Base-by-base conservation (phyloP, 2,888 invertebrate species). In the Lasius platythorax region DNA sequence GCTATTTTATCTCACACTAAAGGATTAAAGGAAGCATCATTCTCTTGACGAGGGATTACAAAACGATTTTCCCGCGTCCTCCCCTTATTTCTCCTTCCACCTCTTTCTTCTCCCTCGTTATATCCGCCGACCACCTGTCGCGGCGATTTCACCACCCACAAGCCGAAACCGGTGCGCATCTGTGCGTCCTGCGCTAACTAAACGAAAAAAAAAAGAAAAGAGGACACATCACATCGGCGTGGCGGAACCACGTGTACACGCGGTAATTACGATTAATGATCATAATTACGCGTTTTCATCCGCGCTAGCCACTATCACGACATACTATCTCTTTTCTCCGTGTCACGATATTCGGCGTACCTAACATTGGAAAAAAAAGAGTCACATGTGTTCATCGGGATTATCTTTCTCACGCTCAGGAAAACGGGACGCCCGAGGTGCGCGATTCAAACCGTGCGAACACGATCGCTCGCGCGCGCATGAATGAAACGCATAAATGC, bases 201-300 rank as follows among this genome's bases (percentile, higher is more conserved):
- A 58, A 68, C 18, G 70, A 63, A 67, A 58, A 15, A 53, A 43
- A 53, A 67, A 78, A 40, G 23, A 33, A 37, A 30, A 64, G 43
- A 30, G n/a, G 63, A 82, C 61, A 50, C 3, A 64, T 23, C 72
- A 23, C 23, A 18, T 40, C 76, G n/a, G 18, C 53, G 53, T 68
- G n/a, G 18, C 75, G 75, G 43, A 64, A n/a, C 61, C 82, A 79
- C 78, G 76, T 64, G 86, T 63, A 75, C 64, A 66, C 46, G 68
- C 33, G 40, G 64, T 85, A 89, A 89, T 89, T 89, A 86, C 53
- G 58, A 79, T 73, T 83, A 89, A 89, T 89, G 68, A 86, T 82
- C 40, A 11, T 87, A 89, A 87, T 87, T 87, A 89, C 15, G 53
- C 58, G n/a, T 33, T 46, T 63, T 81, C 68, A 28, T 28, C 9